Conservation (phyloP, 2,888 invertebrate species). For the Ormyrus nitidulus region DNA sequence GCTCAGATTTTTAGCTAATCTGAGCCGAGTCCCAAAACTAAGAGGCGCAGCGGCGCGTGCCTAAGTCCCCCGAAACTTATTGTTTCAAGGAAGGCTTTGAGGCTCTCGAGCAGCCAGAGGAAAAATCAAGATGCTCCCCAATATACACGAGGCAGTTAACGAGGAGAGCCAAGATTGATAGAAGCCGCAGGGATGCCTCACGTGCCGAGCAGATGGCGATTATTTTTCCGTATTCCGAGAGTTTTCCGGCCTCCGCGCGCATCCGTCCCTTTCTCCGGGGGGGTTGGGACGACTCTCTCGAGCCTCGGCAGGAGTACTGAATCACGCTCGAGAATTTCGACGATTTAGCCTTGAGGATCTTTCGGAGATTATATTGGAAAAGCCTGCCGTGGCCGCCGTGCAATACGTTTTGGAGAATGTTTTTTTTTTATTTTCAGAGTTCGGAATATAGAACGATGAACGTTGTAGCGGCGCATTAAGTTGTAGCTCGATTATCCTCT, state of each 20-base stretch:
- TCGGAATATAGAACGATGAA: too few species aligned
- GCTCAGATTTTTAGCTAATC: too few species aligned
- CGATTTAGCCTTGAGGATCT: neutral
- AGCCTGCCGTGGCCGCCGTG: too few species aligned
- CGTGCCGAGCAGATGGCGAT: constrained; percentile 49
- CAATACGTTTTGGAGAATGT: too few species aligned
- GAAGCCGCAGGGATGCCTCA: constrained; percentile 14
- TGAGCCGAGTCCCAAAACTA: too few species aligned
- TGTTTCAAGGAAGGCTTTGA: constrained; percentile 33
- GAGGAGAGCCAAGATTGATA: constrained; percentile 39
- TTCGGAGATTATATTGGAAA: too few species aligned
- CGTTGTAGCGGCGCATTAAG: neutral
- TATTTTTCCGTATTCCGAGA: constrained; percentile 30
- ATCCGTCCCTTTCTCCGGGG: neutral
- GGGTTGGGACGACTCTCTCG: neutral
- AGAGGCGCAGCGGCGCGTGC: too few species aligned
- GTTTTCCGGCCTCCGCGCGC: constrained; percentile 8
- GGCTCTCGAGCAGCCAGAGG: neutral
- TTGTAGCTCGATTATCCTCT: neutral
- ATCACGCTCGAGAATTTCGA: constrained; percentile 5
- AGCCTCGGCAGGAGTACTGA: neutral
- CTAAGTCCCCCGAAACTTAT: constrained; percentile 9
- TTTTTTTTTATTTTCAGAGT: too few species aligned
- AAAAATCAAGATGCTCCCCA: constrained; percentile 32
- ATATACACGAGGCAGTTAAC: neutral